Base-by-base conservation (phyloP, 2,888 invertebrate species). In the Rhogogaster chlorosoma region DNA sequence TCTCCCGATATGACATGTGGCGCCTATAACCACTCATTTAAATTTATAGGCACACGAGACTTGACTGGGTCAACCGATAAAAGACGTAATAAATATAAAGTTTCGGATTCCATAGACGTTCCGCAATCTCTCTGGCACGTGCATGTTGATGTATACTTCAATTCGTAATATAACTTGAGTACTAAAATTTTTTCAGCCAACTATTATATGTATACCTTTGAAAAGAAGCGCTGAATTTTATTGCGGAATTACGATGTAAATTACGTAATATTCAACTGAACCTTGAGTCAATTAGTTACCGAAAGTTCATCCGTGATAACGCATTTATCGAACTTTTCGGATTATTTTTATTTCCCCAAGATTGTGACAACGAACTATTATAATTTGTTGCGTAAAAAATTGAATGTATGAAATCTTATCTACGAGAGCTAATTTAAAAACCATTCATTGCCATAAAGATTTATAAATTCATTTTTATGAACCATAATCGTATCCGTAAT, bases 31-130 rank as follows among this genome's bases (percentile, higher is more conserved):
- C 15, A 45, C 45, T 36, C n/a, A 36, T 38, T 45, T 77, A 29
- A 53, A 77, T 32, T 53, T 29, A n/a, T 77, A 45, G 32, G 32
- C 77, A 32, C 77, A 53, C 77, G 49, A 53, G 29, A 53, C 49
- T 32, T 32, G 38, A 77, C n/a, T 77, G 32, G 77, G 77, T 77
- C 53, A 77, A 53, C 26, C 53, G 53, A 49, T 36, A 15, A n/a
- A 77, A 45, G 29, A 53, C 32, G 32, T 36, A 32, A 53, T 53
- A 45, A 77, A 77, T 77, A 49, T 26, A 18, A 49, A 49, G 45
- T 53, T 77, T 77, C 32, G 32, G 29, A 53, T 77, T 49, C 49
- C 75, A 53, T 26, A 38, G 26, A 73, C 9, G 73, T 42, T 73
- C 49, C 12, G 49, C 18, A 77, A 77, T 53, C 7, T 32, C n/a